Evolutionary conservation across 2,797 vertebrate genomes (phyloP).

Genomic region (Miichthys miiuy): DNA sequence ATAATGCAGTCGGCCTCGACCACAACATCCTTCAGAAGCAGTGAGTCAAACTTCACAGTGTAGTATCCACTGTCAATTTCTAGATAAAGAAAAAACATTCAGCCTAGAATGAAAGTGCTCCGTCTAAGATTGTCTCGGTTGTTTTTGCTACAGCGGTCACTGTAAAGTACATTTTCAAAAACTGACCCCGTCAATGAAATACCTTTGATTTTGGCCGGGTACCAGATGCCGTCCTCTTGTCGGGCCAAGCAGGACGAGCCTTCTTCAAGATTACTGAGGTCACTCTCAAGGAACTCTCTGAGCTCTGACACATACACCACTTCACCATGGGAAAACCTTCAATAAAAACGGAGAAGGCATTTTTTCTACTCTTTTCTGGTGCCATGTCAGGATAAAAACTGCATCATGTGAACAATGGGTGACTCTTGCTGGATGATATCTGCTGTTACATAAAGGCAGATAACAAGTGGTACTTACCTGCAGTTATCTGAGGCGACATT

Average conservation of each 20-base stretch:
- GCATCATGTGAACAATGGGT: background rate
- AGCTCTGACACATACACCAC: constrained; percentile 88
- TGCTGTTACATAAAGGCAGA: constrained; percentile 28
- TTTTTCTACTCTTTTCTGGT: no score
- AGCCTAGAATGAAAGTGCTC: no score
- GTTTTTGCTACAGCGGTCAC: background rate
- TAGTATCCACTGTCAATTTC: constrained; percentile 93
- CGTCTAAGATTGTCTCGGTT: background rate
- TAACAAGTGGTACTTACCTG: constrained; percentile 84
- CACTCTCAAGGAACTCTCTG: constrained; percentile 89
- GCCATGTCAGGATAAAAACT: background rate
- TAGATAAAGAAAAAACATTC: constrained; percentile 56
- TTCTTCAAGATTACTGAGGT: constrained; percentile 89
- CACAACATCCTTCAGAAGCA: constrained; percentile 91
- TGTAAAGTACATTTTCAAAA: background rate
- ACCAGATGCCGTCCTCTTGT: constrained; percentile 95
- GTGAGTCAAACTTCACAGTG: constrained; percentile 94
- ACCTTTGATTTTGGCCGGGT: constrained; percentile 92
- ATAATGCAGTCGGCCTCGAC: constrained; percentile 93
- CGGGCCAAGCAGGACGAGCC: constrained; percentile 94
- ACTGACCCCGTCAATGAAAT: background rate
- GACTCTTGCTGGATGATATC: constrained; percentile 41
- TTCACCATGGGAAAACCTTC: constrained; percentile 82
- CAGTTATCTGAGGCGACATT: constrained; percentile 95
- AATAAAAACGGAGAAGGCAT: background rate